phyloP scores from a whole-genome alignment of 2,113 vertebrate species.

The Mastomys coucha region DNA sequence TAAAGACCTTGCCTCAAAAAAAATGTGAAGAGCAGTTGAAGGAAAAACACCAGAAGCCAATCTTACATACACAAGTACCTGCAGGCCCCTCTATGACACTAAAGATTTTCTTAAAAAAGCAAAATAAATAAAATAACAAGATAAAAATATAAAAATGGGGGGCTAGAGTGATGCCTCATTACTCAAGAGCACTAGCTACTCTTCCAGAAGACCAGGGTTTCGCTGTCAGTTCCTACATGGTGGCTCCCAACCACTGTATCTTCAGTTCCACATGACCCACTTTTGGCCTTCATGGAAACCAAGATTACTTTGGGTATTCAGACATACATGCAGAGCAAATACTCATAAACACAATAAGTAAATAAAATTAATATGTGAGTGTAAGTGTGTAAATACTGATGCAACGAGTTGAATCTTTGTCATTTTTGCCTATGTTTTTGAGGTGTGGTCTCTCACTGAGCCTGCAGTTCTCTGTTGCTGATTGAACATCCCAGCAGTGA shows the following conservation, averaged over 20 bases:
- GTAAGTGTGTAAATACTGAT: neutral
- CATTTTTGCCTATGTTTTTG: neutral
- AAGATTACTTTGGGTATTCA: neutral
- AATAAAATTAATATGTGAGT: neutral
- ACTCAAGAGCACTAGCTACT: neutral
- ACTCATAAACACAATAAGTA: neutral
- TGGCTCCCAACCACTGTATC: neutral
- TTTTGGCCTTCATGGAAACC: too few species aligned
- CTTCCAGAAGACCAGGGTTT: neutral
- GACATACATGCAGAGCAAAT: neutral
- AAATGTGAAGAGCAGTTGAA: neutral
- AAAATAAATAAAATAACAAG: neutral
- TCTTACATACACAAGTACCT: neutral
- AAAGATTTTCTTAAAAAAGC: neutral
- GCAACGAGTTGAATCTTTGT: neutral
- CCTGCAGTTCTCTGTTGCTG: neutral
- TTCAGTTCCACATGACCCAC: neutral
- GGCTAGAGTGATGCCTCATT: neutral
- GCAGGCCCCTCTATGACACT: neutral
- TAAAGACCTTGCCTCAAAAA: neutral
- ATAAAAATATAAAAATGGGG: neutral
- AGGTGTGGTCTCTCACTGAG: neutral
- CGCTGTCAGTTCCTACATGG: neutral
- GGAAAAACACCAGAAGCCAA: neutral
- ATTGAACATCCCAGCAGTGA: neutral